phyloP scores from a whole-genome alignment of 2,888 invertebrate species.

The Actias luna region DNA sequence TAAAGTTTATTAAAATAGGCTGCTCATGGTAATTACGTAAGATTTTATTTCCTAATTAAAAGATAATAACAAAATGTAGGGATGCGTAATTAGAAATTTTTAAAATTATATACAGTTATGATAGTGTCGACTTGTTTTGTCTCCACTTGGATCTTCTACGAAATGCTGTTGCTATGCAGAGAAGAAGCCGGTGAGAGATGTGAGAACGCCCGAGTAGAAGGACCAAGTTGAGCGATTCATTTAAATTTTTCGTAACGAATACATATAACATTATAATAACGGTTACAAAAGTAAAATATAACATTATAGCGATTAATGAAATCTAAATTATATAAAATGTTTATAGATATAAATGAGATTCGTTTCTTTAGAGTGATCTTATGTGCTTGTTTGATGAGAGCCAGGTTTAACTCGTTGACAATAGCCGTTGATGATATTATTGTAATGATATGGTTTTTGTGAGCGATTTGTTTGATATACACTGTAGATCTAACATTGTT shows the following conservation, averaged over 20 bases:
- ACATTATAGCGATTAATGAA: constrained; percentile 81
- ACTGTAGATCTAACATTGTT: constrained; percentile 79
- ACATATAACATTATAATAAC: constrained; percentile 81
- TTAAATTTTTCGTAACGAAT: constrained; percentile 78
- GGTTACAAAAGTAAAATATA: constrained; percentile 81
- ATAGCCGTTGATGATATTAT: constrained; percentile 69
- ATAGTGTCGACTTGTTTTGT: constrained; percentile 73
- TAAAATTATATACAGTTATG: constrained; percentile 82
- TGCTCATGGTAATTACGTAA: constrained; percentile 80
- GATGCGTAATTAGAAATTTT: constrained; percentile 81
- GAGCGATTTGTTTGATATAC: constrained; percentile 74
- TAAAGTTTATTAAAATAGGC: constrained; percentile 80
- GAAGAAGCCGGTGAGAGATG: constrained; percentile 23
- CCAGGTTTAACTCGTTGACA: constrained; percentile 69
- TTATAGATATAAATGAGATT: constrained; percentile 79
- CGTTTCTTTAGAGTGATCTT: constrained; percentile 77
- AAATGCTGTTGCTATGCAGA: constrained; percentile 24
- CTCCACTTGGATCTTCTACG: constrained; percentile 55
- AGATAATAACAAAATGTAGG: constrained; percentile 81
- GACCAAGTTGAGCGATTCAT: constrained; percentile 60
- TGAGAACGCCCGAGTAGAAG: constrained; percentile 30
- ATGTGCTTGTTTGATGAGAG: constrained; percentile 73
- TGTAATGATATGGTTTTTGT: constrained; percentile 69
- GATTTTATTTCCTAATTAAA: constrained; percentile 82
- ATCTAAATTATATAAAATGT: constrained; percentile 82